Base-by-base conservation (phyloP, 2,113 vertebrate species). In the Pseudorectes ferrugineus region DNA sequence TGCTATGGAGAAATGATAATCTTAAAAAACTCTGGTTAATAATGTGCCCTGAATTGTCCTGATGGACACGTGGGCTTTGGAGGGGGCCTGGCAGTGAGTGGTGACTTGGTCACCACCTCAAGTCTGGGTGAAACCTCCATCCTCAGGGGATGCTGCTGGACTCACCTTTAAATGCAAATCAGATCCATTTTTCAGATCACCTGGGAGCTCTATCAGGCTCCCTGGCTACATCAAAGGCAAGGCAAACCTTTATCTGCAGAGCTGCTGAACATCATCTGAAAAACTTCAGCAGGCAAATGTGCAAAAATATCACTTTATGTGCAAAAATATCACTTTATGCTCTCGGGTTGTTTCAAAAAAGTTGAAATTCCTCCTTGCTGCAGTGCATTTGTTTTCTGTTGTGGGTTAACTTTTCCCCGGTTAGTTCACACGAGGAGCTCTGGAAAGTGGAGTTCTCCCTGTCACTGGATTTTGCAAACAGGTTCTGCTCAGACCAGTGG, bases 161-260 rank as follows among this genome's bases (percentile, higher is more conserved):
- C 51, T 91, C 14, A 3, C 82, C 89, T 96, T 88, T 57, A 59
- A 87, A 88, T 77, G 63, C 85, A 85, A 70, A 88, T 84, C 78
- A 72, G 85, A 88, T 62, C 74, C 14, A 20, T 66, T 91, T 81
- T 80, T 43, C 38, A 54, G 51, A 92, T 25, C 81, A 51, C 70
- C 58, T 73, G 83, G 92, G 91, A 89, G 29, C 24, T 38, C 63
- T 10, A 0, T 75, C 86, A 92, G 91, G 66, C 58, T 77, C 76
- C 68, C 82, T 71, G 91, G 75, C 70, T 38, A 76, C 92, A 95
- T 97, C 85, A 96, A 97, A 97, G 74, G 52, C 54, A 79, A 92
- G 8, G 20, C 49, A 91, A 83, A 48, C 58, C 61, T 97, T 95
- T 46, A n/a, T 92, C 71, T 81, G 25, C 13, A 2, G 16, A 6